Percentiles rank a stretch among this genome's conserved stretches.
Evolutionary conservation across 30 jellyfish, hydroid and myxozoan genomes (phyloP).

Genomic region (Sanderia malayensis): DNA sequence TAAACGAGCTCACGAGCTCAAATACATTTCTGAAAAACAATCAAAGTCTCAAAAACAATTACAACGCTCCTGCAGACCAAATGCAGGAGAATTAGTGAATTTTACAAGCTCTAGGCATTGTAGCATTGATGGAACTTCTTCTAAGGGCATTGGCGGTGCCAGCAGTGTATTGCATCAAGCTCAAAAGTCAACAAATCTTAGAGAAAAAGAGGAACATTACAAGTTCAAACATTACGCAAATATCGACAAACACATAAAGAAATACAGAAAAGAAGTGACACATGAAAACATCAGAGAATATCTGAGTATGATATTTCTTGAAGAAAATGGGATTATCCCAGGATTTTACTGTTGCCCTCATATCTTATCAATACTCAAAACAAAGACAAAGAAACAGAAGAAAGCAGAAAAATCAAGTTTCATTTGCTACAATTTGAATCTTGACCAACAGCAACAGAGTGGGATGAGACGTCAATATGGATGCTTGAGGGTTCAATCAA

Average conservation of each 20-base stretch:
- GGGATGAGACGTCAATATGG: constrained; percentile 34
- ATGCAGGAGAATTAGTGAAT: neutral
- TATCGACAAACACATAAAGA: constrained; percentile 25
- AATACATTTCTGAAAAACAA: neutral
- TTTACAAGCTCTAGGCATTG: neutral
- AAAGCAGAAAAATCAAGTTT: constrained; percentile 17
- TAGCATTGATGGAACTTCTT: neutral
- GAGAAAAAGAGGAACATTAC: neutral
- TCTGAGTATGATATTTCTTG: neutral
- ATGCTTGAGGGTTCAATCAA: constrained; percentile 19
- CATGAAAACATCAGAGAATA: neutral
- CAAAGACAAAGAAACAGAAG: constrained; percentile 17
- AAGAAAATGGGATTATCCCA: neutral
- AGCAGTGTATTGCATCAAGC: too few species aligned
- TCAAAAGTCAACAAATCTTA: neutral
- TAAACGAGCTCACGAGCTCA: neutral
- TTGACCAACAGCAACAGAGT: constrained; percentile 22
- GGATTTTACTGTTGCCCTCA: constrained; percentile 12
- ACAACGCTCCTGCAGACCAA: neutral
- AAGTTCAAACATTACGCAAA: constrained; percentile 21
- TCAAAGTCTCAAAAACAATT: neutral
- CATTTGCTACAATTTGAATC: constrained; percentile 37
- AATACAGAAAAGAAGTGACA: constrained; percentile 49
- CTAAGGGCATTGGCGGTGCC: neutral
- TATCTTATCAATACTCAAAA: neutral